Percentiles rank a stretch among this genome's conserved stretches.
Conservation (phyloP, 2,888 invertebrate species). For the Emesis furor region DNA sequence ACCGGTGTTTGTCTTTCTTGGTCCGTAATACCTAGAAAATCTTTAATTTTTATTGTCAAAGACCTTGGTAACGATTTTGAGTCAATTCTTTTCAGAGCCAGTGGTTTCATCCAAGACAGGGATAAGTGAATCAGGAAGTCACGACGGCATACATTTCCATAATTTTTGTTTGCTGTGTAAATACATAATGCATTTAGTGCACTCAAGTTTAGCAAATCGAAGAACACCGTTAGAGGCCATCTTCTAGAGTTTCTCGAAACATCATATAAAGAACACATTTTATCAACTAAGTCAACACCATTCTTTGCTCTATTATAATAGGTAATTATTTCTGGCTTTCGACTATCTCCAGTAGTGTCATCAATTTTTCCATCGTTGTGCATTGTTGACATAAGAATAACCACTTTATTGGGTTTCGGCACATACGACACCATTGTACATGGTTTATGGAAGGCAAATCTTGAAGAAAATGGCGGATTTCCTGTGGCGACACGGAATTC, state of each 20-base stretch:
- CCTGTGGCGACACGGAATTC: no score
- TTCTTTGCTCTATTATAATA: conserved; percentile 72
- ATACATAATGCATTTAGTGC: conserved; percentile 56
- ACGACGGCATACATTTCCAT: conserved; percentile 33
- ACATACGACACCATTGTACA: no score
- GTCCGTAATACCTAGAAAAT: conserved; percentile 36
- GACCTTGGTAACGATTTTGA: conserved; percentile 12
- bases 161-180: conserved; percentile 6
- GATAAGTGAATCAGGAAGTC: conserved; percentile 44
- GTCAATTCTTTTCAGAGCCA: conserved; percentile 24
- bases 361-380: neutral
- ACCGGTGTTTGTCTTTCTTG: no score
- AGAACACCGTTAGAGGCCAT: conserved; percentile 66
- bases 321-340: conserved; percentile 65
- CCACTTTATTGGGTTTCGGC: no score
- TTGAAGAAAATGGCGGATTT: no score
- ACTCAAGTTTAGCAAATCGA: conserved; percentile 59
- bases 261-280: conserved; percentile 67
- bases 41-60: conserved; percentile 12
- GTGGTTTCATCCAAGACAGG: conserved; percentile 48
- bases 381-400: no score
- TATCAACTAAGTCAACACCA: conserved; percentile 70
- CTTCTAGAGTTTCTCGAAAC: conserved; percentile 60
- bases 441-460: no score
- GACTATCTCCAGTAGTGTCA: conserved; percentile 44